Conservation (phyloP, 2,797 vertebrate species). For the Buceros bicornis region DNA sequence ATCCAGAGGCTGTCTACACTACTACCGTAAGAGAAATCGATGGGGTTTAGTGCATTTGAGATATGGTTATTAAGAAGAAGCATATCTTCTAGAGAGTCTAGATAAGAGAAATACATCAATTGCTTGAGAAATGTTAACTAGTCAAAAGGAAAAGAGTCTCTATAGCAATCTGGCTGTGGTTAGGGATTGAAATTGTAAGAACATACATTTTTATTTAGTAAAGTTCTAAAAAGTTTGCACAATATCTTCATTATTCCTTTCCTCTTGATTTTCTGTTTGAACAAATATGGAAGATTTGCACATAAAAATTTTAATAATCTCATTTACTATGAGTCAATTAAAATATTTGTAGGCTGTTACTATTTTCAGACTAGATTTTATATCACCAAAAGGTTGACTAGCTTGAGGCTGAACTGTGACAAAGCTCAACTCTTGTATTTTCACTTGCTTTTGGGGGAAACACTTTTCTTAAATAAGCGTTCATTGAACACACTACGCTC, state of each 20-base stretch:
- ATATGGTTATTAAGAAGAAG: background rate
- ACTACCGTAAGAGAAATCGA: conserved; percentile 89
- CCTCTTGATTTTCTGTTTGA: background rate
- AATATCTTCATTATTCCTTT: background rate
- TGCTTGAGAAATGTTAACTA: background rate
- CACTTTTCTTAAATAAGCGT: background rate
- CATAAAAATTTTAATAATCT: background rate
- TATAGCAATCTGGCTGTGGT: background rate
- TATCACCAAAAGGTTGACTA: conserved; percentile 4
- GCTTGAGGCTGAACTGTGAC: conserved; percentile 41
- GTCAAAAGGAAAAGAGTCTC: background rate
- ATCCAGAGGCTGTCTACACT: conserved; percentile 98
- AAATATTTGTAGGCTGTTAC: conserved; percentile 32
- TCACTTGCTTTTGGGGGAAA: conserved; percentile 42
- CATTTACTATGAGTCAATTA: background rate
- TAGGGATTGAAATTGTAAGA: background rate
- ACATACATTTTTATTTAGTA: background rate
- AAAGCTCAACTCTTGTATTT: background rate
- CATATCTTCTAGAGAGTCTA: background rate
- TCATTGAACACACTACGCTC: conserved; percentile 3
- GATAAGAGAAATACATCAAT: background rate
- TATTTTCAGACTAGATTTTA: conserved; percentile 24
- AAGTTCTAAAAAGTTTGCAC: background rate
- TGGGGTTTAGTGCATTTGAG: background rate
- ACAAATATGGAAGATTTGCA: background rate